phyloP scores from a whole-genome alignment of 2,797 vertebrate genomes.

The Prunella strophiata region DNA sequence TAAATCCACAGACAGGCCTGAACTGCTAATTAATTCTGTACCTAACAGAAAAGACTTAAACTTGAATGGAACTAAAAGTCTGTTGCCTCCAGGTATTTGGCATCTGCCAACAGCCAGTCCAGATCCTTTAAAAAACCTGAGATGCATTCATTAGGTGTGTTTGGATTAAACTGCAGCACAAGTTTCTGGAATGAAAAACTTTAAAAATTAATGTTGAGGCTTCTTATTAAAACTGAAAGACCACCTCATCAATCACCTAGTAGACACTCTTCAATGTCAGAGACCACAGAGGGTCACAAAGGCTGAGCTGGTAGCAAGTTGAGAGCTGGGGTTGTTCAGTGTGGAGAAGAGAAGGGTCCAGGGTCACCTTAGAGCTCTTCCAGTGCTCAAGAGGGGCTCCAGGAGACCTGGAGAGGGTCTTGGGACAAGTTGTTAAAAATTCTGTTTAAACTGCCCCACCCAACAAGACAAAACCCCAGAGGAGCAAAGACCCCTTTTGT shows the following conservation, averaged over 20 bases:
- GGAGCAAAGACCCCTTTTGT: not conserved
- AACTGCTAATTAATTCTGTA: slow-evolving; percentile 73
- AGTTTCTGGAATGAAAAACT: slow-evolving; percentile 1
- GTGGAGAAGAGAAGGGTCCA: not conserved
- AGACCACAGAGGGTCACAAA: not conserved
- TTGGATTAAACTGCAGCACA: slow-evolving; percentile 61
- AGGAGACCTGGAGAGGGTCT: not conserved
- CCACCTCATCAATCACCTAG: not conserved
- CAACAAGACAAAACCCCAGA: not conserved
- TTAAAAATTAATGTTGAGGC: not conserved
- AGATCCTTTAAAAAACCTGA: slow-evolving; percentile 72
- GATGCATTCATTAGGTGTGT: slow-evolving; percentile 54
- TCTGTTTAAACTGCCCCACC: not conserved
- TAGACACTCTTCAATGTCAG: not conserved
- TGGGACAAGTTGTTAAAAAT: not conserved
- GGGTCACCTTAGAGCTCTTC: not conserved
- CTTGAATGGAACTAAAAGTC: slow-evolving; percentile 83
- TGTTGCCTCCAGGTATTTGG: slow-evolving; percentile 84
- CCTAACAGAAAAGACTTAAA: slow-evolving; percentile 65
- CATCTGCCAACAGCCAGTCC: slow-evolving; percentile 80
- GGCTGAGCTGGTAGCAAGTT: not conserved
- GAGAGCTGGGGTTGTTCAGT: not conserved
- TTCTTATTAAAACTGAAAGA: not conserved
- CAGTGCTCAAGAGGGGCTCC: not conserved
- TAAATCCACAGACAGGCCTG: slow-evolving; percentile 79